Evolutionary conservation across 2,888 invertebrate species (phyloP), one percentile per base, ranked within the genome.

Genomic region (Folsomia manolachei): DNA sequence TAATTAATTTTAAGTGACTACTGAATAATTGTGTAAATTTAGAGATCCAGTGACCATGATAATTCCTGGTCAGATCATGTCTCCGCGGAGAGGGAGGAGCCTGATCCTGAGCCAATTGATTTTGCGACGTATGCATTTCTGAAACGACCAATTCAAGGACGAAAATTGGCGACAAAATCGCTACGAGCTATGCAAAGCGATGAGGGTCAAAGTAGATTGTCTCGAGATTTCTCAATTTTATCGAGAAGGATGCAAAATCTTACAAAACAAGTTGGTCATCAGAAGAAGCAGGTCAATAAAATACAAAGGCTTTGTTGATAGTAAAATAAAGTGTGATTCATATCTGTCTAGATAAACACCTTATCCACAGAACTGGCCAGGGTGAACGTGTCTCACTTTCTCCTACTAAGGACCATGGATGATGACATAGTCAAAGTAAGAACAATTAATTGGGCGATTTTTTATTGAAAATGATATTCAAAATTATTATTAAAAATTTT

Each of bases 401-500:
- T 76, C 2, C 39, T 76, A 14, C 60, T 70, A 61, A 56, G 74
- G 64, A 71, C 71, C 1, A 69, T 76, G 61, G 74, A 76, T 25
- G 72, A 74, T 7, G 76, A 76, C 69, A 74, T 74, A 60, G 62
- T 76, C 27, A 76, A 74, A 63, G 75, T 75, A 52, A 51, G 18
- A 51, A 51, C 51, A 11, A 9, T 18, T 51, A 18, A 9, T 9
- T 51, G 9, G 51, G 9, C 18, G 9, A 11, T 51, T 18, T 51
- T 11, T 51, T n/a, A 56, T 56, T 18, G 19, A 56, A 56, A 7
- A 4, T 56, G 19, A 56, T 7, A 56, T 56, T 56, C n/a, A 56
- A 51, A 51, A 51, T 51, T 9, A 51, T 9, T 51, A 51, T 18
- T 56, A 56, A 56, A 56, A 56, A 19, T 56, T 19, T 56, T 56